Evolutionary conservation across 64 coral and sea anemone species (phyloP).

Genomic region (Dendronephthya gigantea): DNA sequence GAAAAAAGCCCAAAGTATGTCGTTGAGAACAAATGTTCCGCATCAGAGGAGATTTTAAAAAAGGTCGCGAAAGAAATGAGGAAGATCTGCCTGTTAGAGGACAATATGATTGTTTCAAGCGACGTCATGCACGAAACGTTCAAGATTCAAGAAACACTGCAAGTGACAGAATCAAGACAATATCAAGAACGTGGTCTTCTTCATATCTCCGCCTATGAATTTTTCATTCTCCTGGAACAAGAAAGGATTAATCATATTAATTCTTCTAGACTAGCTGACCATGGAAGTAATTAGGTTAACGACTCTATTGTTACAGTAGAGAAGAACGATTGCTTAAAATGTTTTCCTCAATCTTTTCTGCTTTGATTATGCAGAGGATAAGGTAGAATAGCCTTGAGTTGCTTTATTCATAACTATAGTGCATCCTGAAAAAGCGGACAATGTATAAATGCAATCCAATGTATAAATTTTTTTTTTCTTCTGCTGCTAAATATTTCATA

Average conservation of each 20-base stretch:
- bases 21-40: neutral
- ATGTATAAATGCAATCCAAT: neutral
- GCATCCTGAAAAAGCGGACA: neutral
- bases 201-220: neutral
- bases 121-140: neutral
- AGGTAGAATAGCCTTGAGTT: neutral
- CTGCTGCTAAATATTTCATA: neutral
- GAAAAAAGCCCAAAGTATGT: slow-evolving; percentile 9
- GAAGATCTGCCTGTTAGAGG: neutral
- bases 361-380: neutral
- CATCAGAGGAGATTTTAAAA: neutral
- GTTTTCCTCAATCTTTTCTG: neutral
- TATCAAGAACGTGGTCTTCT: slow-evolving; percentile 12
- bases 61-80: slow-evolving; percentile 8
- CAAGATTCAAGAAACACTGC: neutral
- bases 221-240: neutral
- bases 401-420: neutral
- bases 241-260: too few species aligned
- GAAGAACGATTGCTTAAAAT: neutral
- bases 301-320: neutral
- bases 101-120: slow-evolving; percentile 6
- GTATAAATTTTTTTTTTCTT: neutral
- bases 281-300: neutral
- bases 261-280: neutral
- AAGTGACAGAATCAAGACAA: slow-evolving; percentile 8